Conservation (phyloP, 2,888 invertebrate genomes). For the Oasisia sp. region DNA sequence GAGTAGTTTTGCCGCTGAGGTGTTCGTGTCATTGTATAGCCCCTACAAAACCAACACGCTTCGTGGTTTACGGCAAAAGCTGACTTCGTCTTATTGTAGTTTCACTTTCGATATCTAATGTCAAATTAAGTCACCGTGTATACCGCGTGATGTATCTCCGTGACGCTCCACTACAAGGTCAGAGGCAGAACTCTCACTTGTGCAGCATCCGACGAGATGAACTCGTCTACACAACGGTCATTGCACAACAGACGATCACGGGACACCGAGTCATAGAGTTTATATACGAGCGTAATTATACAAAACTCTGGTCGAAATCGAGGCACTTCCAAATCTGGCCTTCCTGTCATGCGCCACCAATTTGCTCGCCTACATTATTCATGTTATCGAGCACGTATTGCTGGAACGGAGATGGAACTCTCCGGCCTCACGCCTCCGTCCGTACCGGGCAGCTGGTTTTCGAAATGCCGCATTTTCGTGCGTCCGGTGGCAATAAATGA, state of each 20-base stretch:
- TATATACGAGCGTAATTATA: conserved; percentile 1
- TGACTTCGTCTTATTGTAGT: neutral
- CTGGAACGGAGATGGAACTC: neutral
- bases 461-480: neutral
- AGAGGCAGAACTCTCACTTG: neutral
- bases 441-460: neutral
- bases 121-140: neutral
- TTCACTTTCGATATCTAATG: neutral
- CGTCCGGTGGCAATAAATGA: neutral
- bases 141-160: too few species aligned
- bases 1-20: neutral
- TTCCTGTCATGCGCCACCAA: neutral
- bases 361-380: neutral
- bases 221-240: neutral
- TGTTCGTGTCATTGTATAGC: neutral
- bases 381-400: neutral
- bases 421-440: neutral
- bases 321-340: neutral
- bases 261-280: neutral
- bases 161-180: too few species aligned
- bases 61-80: neutral
- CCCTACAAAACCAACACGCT: neutral
- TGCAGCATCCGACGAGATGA: neutral
- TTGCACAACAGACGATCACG: neutral
- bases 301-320: neutral